Evolutionary conservation across 2,113 vertebrate species (phyloP).

Genomic region (Mustela nigripes): DNA sequence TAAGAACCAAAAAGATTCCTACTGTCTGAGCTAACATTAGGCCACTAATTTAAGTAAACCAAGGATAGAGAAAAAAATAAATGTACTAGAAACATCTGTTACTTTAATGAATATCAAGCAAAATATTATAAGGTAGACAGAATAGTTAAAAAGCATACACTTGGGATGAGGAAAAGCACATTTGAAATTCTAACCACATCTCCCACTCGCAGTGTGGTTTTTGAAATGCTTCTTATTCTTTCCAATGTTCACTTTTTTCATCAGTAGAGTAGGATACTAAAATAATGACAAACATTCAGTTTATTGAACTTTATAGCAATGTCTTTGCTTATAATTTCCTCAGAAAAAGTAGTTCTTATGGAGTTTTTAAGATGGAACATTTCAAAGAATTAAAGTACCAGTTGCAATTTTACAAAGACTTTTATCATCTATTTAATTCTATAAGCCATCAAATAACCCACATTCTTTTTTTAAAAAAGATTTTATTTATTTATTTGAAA

Average conservation of each 20-base stretch:
- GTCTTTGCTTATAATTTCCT: neutral
- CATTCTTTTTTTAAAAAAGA: neutral
- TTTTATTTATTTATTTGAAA: no score
- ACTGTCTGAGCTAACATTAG: neutral
- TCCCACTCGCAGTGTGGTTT: neutral
- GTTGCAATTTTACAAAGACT: slow-evolving; percentile 1
- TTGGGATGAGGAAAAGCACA: slow-evolving; percentile 13
- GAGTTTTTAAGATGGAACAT: neutral
- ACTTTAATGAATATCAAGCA: neutral
- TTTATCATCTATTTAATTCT: slow-evolving; percentile 32
- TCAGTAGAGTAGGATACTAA: neutral
- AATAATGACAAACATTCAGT: neutral
- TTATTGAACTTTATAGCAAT: slow-evolving; percentile 10
- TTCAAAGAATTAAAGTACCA: slow-evolving; percentile 26
- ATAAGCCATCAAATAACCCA: neutral
- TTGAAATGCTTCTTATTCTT: neutral
- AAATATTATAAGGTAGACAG: neutral
- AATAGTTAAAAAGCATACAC: neutral
- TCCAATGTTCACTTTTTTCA: neutral
- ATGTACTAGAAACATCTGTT: neutral
- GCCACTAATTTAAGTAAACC: neutral
- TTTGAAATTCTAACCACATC: slow-evolving; percentile 2
- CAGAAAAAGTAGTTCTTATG: neutral
- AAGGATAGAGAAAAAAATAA: neutral
- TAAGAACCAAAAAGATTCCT: neutral